A percentile compares a stretch with the other conserved stretches of the same genome.
Conservation (phyloP, 2,113 vertebrate genomes). For the Epinephelus fuscoguttatus region DNA sequence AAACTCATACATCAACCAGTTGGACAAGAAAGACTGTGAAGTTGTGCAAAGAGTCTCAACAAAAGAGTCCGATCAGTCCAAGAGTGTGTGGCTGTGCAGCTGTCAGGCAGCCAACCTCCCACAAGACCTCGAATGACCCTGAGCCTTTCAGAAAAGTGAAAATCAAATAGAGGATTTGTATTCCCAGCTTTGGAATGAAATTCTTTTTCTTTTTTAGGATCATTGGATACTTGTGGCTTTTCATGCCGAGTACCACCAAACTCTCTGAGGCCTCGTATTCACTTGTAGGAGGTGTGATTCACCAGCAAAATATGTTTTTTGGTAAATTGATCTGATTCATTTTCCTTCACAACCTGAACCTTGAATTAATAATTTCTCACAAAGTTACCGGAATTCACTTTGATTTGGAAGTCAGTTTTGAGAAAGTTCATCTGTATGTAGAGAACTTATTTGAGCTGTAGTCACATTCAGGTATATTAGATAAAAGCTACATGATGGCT, state of each 20-base stretch:
- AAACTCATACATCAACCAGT: conserved; percentile 25
- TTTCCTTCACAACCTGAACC: neutral
- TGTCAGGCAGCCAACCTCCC: conserved; percentile 50
- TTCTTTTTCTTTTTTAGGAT: neutral
- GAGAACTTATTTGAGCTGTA: neutral
- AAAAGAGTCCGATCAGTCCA: conserved; percentile 25
- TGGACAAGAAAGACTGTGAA: conserved; percentile 27
- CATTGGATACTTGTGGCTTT: conserved; percentile 6
- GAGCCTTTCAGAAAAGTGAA: conserved; percentile 11
- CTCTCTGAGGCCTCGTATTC: neutral
- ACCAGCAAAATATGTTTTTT: conserved; percentile 1
- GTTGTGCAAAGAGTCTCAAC: conserved; percentile 20
- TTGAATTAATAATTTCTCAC: neutral
- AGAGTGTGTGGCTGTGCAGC: conserved; percentile 24
- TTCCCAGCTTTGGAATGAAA: neutral
- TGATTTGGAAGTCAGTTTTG: neutral
- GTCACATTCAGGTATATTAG: neutral
- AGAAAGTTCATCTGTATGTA: neutral
- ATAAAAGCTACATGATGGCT: neutral
- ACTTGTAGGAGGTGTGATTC: conserved; percentile 1
- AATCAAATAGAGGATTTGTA: conserved; percentile 23
- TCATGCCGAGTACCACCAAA: neutral
- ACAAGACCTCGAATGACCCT: conserved; percentile 53
- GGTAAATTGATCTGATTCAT: neutral
- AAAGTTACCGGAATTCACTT: neutral